A percentile compares a stretch with the other conserved stretches of the same genome.
These are phyloP conservation scores for Tigriopus californicus DNA, from an alignment of 2,888 invertebrate species.

Conservation along the genomic window DNA sequence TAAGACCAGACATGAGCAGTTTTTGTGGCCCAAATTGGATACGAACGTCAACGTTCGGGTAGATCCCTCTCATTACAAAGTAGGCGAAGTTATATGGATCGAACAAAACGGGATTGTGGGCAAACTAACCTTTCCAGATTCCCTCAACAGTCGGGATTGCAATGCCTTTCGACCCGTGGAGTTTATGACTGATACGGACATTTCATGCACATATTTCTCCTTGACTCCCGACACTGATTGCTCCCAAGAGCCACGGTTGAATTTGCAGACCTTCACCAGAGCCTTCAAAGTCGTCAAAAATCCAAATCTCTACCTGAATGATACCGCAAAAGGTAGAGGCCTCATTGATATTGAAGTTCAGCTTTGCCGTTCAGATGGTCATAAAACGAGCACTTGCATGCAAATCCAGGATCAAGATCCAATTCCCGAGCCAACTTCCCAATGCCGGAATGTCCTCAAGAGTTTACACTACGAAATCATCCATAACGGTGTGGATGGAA, in stretches of 20 bases:
- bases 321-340: no score
- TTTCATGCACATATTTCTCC: neutral
- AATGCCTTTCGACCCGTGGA: neutral
- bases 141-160: neutral
- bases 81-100: neutral
- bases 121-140: neutral
- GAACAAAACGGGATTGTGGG: neutral
- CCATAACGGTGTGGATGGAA: conserved; percentile 34
- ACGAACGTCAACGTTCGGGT: neutral
- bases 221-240: no score
- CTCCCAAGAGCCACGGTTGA: no score
- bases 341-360: no score
- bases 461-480: conserved; percentile 21
- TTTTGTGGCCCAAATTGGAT: neutral
- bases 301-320: no score
- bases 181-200: neutral
- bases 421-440: no score
- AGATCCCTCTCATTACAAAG: neutral
- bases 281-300: no score
- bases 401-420: no score
- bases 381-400: no score
- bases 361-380: no score
- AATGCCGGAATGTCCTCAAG: neutral
- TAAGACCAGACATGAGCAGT: neutral
- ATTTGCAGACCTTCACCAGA: no score